Conservation (phyloP, 2,797 vertebrate species). For the Varecia variegata region DNA sequence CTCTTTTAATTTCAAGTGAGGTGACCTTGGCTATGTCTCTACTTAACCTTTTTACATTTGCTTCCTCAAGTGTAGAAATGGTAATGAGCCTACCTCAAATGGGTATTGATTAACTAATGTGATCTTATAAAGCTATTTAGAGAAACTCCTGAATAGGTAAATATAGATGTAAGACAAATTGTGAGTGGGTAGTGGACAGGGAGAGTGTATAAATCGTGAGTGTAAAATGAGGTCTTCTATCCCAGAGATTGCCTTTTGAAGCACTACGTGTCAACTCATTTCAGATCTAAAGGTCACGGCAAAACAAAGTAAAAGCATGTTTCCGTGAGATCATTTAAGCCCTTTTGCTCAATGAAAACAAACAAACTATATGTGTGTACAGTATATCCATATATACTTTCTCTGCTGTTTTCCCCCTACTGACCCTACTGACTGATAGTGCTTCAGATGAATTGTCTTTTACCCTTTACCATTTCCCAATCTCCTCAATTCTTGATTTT, state of each 20-base stretch:
- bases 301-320: not conserved
- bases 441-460: not conserved
- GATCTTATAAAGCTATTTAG: conserved; percentile 43
- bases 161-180: not conserved
- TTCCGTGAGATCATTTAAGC: not conserved
- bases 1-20: conserved; percentile 1
- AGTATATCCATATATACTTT: not conserved
- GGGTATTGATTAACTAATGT: conserved; percentile 58
- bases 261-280: not conserved
- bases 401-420: not conserved
- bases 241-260: not conserved
- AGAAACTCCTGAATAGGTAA: conserved; percentile 33
- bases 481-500: not conserved
- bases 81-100: conserved; percentile 30
- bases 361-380: not conserved
- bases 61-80: conserved; percentile 40
- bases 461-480: not conserved
- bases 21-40: conserved; percentile 34
- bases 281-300: not conserved
- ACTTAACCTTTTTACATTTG: conserved; percentile 39
- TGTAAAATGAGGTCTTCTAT: not conserved
- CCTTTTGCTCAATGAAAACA: not conserved
- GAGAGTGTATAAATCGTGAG: not conserved
- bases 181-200: not conserved
- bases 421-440: not conserved